A percentile compares a stretch with the other conserved stretches of the same genome.
Evolutionary conservation across 2,888 invertebrate species (phyloP).

Genomic region (Agrotis clavis): DNA sequence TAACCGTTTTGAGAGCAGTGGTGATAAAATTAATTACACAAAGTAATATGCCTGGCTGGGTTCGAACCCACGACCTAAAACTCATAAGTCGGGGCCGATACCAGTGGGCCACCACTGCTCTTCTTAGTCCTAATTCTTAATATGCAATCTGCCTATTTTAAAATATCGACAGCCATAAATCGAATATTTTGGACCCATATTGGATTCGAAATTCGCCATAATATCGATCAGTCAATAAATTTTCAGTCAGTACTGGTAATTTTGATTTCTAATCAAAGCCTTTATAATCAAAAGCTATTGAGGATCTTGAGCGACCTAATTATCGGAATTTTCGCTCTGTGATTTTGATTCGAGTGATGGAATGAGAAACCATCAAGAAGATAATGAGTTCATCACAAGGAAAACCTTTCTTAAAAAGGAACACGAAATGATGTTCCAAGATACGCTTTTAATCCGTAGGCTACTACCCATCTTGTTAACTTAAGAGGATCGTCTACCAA

Average conservation of each 20-base stretch:
- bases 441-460: background rate
- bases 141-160: conserved; percentile 28
- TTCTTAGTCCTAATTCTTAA: no score
- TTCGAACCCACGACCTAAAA: no score
- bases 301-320: background rate
- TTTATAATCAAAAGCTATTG: background rate
- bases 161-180: conserved; percentile 34
- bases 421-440: background rate
- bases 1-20: no score
- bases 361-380: background rate
- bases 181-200: background rate
- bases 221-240: conserved; percentile 5
- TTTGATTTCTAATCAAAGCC: background rate
- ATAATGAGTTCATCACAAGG: no score
- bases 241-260: background rate
- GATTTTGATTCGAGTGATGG: no score
- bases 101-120: no score
- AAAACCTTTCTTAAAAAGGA: background rate
- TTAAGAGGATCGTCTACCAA: no score
- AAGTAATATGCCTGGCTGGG: no score
- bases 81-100: no score
- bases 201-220: conserved; percentile 4
- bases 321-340: background rate
- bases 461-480: background rate
- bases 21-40: no score